A percentile compares a stretch with the other conserved stretches of the same genome.
phyloP scores from a whole-genome alignment of 2,113 vertebrate species.

The Typhlomys cinereus region DNA sequence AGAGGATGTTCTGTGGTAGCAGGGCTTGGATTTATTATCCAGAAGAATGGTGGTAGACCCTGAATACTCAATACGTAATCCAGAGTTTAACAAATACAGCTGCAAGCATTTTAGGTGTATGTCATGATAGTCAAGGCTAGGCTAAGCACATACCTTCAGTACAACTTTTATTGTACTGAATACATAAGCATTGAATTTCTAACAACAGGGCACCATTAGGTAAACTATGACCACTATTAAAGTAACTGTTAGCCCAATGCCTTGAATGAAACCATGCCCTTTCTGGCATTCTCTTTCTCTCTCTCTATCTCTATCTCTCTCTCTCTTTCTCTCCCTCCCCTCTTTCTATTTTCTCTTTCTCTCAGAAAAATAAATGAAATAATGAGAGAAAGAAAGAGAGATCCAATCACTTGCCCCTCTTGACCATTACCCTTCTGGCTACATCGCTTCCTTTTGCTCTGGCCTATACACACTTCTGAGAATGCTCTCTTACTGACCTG shows the following conservation, averaged over 20 bases:
- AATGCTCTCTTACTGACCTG: slow-evolving; percentile 3
- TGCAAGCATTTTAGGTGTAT: not conserved
- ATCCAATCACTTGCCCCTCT: not conserved
- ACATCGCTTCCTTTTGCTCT: not conserved
- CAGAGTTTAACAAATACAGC: not conserved
- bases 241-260: not conserved
- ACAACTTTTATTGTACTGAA: too few species aligned
- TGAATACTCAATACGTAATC: not conserved
- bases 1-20: not conserved
- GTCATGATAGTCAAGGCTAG: not conserved
- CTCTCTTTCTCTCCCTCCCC: too few species aligned
- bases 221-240: not conserved
- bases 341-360: too few species aligned
- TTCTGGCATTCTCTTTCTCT: not conserved
- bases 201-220: not conserved
- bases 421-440: not conserved
- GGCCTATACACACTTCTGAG: too few species aligned
- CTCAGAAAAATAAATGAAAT: too few species aligned
- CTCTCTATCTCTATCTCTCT: slow-evolving; percentile 26
- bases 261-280: not conserved
- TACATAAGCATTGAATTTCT: not conserved
- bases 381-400: slow-evolving; percentile 17
- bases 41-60: not conserved
- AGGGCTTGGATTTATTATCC: not conserved
- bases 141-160: not conserved